Percentiles rank a stretch among this genome's conserved stretches.
These are phyloP conservation scores for Fulmarus glacialis DNA, from an alignment of 2,113 vertebrate genomes.

Conservation along the genomic window DNA sequence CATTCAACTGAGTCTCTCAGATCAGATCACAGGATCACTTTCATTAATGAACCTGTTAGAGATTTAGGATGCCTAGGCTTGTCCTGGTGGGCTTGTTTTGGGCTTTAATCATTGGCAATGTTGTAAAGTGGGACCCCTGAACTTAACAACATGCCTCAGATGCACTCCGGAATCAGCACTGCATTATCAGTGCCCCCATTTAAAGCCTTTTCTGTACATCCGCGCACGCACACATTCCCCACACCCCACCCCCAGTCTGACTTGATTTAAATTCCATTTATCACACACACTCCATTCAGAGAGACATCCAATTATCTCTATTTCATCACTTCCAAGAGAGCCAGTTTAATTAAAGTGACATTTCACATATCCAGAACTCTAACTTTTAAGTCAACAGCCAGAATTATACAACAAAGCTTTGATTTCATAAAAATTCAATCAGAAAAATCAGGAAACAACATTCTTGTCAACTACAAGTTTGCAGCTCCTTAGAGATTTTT, in stretches of 20 bases:
- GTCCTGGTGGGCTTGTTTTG: slow-evolving; percentile 74
- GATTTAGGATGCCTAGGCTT: slow-evolving; percentile 72
- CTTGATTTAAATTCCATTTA: background rate
- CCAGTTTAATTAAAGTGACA: background rate
- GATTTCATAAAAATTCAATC: background rate
- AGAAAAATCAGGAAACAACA: background rate
- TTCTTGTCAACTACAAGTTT: background rate
- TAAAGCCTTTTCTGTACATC: slow-evolving; percentile 55
- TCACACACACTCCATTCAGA: slow-evolving; percentile 65
- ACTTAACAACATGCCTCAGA: slow-evolving; percentile 84
- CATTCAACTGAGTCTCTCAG: slow-evolving; percentile 58
- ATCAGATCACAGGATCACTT: slow-evolving; percentile 85
- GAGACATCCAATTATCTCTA: slow-evolving; percentile 74
- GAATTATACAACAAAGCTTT: background rate
- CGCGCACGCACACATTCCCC: background rate
- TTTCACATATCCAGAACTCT: background rate
- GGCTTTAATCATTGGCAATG: slow-evolving; percentile 87
- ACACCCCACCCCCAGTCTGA: background rate
- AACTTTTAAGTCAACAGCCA: background rate
- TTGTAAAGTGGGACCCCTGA: slow-evolving; percentile 71
- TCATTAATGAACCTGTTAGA: slow-evolving; percentile 75
- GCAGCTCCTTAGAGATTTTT: background rate
- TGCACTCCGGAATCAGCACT: slow-evolving; percentile 92
- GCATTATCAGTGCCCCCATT: slow-evolving; percentile 79
- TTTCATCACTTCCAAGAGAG: slow-evolving; percentile 89